Conservation (phyloP, 2,888 invertebrate species). For the Agonopterix arenella region DNA sequence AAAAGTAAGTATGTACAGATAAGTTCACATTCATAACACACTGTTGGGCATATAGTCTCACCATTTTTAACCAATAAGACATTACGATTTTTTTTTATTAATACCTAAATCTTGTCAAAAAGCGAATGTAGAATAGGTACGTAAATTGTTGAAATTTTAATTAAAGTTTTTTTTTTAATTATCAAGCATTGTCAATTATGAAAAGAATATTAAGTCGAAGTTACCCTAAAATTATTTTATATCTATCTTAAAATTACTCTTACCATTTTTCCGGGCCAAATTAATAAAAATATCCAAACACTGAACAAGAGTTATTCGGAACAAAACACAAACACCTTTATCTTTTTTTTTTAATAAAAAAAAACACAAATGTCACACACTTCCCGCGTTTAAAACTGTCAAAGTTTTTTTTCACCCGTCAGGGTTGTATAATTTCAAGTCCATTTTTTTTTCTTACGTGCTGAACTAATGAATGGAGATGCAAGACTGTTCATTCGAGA, state of each 20-base stretch:
- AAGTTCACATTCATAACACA: too few species aligned
- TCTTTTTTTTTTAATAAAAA: slow-evolving; percentile 6
- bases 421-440: slow-evolving; percentile 13
- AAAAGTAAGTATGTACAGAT: too few species aligned
- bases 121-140: too few species aligned
- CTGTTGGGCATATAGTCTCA: too few species aligned
- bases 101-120: too few species aligned
- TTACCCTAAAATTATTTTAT: too few species aligned
- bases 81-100: too few species aligned
- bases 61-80: too few species aligned
- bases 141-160: too few species aligned
- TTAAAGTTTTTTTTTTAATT: too few species aligned
- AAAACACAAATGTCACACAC: slow-evolving; percentile 29
- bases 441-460: slow-evolving; percentile 31
- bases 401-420: slow-evolving; percentile 17
- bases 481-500: slow-evolving; percentile 27
- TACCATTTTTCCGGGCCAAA: slow-evolving; percentile 23
- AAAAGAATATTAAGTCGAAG: too few species aligned
- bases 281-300: slow-evolving; percentile 27
- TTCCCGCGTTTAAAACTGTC: slow-evolving; percentile 16
- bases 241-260: slow-evolving; percentile 5
- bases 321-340: slow-evolving; percentile 9
- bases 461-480: slow-evolving; percentile 15
- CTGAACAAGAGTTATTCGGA: slow-evolving; percentile 11
- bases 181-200: too few species aligned